phyloP scores from a whole-genome alignment of 2,888 invertebrate species.

The Lepidochitona cinerea region DNA sequence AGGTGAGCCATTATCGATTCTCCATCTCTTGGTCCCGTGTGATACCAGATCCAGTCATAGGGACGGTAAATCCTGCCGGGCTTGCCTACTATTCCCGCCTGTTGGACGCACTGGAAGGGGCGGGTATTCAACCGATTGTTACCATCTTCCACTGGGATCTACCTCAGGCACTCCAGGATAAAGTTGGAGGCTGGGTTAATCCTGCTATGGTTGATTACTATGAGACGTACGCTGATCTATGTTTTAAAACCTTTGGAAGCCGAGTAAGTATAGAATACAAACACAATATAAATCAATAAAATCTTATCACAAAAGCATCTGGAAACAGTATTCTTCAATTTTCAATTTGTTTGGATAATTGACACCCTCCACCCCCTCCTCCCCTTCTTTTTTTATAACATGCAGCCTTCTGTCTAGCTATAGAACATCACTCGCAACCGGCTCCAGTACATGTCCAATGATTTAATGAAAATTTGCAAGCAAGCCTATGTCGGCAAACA shows the following conservation, averaged over 20 bases:
- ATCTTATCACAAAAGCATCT: background rate
- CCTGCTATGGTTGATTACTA: conserved; percentile 51
- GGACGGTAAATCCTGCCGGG: conserved; percentile 77
- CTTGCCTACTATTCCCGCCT: conserved; percentile 82
- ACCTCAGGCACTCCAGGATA: conserved; percentile 56
- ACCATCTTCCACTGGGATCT: conserved; percentile 73
- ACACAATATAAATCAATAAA: background rate
- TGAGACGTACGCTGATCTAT: conserved; percentile 55
- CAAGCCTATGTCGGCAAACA: too few relatives aligned
- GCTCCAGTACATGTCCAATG: too few relatives aligned
- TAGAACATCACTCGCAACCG: too few relatives aligned
- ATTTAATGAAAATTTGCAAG: too few relatives aligned
- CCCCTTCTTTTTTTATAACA: too few relatives aligned
- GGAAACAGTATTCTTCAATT: too few relatives aligned
- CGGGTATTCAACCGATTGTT: conserved; percentile 75
- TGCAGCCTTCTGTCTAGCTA: too few relatives aligned
- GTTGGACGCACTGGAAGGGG: conserved; percentile 78
- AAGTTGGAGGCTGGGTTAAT: conserved; percentile 65
- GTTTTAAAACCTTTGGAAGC: conserved; percentile 59
- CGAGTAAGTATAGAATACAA: conserved; percentile 37
- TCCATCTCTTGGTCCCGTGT: conserved; percentile 80
- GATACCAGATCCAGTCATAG: conserved; percentile 75
- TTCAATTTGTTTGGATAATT: too few relatives aligned
- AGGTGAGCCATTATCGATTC: conserved; percentile 55
- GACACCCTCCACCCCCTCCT: too few relatives aligned